phyloP scores from a whole-genome alignment of 2,888 invertebrate genomes.

The Drosophila differens region DNA sequence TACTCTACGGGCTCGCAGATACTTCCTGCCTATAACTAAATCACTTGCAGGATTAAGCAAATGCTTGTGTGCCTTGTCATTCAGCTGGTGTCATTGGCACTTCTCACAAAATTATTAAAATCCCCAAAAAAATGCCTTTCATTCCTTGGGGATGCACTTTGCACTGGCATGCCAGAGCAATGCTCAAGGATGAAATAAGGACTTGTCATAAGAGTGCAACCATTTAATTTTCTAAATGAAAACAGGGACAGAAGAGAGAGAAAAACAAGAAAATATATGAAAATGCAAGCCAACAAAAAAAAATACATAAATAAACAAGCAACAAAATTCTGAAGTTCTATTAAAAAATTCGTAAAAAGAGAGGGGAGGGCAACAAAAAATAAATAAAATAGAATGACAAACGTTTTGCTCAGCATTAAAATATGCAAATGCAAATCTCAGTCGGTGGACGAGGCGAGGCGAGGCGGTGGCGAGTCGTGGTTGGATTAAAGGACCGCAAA shows the following conservation, averaged over 20 bases:
- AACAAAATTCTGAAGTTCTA: conserved; percentile 53
- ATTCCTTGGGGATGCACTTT: conserved; percentile 11
- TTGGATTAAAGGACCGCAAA: conserved; percentile 26
- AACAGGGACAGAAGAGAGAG: conserved; percentile 23
- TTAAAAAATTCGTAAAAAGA: conserved; percentile 37
- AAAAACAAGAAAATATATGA: conserved; percentile 35
- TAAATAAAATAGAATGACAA: conserved; percentile 54
- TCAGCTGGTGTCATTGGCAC: conserved; percentile 24
- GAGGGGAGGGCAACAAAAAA: background rate
- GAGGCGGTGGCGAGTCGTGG: background rate
- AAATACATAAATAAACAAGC: conserved; percentile 31
- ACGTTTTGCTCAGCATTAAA: conserved; percentile 57
- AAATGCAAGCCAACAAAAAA: conserved; percentile 45
- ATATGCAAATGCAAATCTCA: conserved; percentile 63
- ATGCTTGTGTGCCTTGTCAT: background rate
- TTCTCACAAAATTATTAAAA: conserved; percentile 8
- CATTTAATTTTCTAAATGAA: conserved; percentile 67
- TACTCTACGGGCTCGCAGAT: background rate
- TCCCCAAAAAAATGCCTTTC: conserved; percentile 1
- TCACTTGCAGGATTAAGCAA: background rate
- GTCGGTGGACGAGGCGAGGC: conserved; percentile 14
- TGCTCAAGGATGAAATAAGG: conserved; percentile 27
- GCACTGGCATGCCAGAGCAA: conserved; percentile 7
- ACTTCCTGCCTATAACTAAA: background rate
- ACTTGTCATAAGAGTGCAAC: conserved; percentile 55